A percentile compares a stretch with the other conserved stretches of the same genome.
These are phyloP conservation scores for Holacanthus passer DNA, from an alignment of 2,113 vertebrate genomes.

Conservation along the genomic window DNA sequence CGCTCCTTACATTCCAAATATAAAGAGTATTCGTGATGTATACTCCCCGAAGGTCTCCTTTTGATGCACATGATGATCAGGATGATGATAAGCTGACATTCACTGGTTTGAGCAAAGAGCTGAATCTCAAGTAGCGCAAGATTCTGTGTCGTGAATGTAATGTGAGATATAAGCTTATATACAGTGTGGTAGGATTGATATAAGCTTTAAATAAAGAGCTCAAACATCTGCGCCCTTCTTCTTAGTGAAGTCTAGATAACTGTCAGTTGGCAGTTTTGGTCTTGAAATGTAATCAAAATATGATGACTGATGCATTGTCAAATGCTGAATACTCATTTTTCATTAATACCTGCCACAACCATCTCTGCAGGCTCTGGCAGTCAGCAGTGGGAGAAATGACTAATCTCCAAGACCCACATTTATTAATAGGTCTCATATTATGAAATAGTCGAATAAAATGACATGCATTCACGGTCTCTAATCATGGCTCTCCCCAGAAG, in stretches of 20 bases:
- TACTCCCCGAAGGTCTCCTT: constrained; percentile 36
- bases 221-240: neutral
- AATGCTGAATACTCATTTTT: constrained; percentile 48
- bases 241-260: neutral
- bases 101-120: constrained; percentile 21
- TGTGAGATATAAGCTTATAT: neutral
- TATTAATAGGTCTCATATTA: constrained; percentile 63
- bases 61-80: constrained; percentile 39
- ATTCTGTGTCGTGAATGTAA: constrained; percentile 38
- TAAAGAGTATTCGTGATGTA: constrained; percentile 22
- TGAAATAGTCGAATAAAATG: constrained; percentile 63
- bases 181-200: too few relatives aligned
- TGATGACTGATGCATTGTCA: constrained; percentile 25
- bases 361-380: constrained; percentile 25
- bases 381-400: constrained; percentile 29
- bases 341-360: constrained; percentile 36
- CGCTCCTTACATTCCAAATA: constrained; percentile 26
- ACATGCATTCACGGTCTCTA: constrained; percentile 49
- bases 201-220: constrained; percentile 4
- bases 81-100: constrained; percentile 44
- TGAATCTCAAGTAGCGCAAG: constrained; percentile 50
- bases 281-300: constrained; percentile 26
- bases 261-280: neutral
- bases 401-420: constrained; percentile 67
- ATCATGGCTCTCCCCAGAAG: constrained; percentile 66